Evolutionary conservation across 2,888 invertebrate genomes (phyloP), one percentile per base, ranked within the genome.

Genomic region (Germaria angustata): DNA sequence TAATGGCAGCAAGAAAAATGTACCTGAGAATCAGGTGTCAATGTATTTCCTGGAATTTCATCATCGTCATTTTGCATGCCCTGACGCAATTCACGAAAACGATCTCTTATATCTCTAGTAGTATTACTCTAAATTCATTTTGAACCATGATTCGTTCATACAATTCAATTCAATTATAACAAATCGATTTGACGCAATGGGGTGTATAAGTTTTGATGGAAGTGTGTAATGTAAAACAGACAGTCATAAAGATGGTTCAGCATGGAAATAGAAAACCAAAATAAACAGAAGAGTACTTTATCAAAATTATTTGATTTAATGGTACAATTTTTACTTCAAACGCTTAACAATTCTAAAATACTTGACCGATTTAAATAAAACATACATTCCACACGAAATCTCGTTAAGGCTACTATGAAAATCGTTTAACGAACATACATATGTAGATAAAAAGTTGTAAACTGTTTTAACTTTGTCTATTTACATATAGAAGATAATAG

Each of bases 61-160:
- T 97, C 97, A 88, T 96, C 97, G 89, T 96, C 97, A 7, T 95
- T 95, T 92, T 97, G 96, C 94, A 97, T 95, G 88, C 95, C 94
- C 89, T 96, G 95, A 68, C 97, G 93, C 83, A 97, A 92, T 92
- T 98, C 97, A 88, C 96, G 95, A 91, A 97, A 96, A 88, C 95
- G 93, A 86, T 94, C 93, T 81, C 96, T 93, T 68, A 79, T 79
- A 79, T 79, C 79, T 72, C 79, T 79, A 72, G 79, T 72, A 59
- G 79, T 79, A 66, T 79, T 79, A 79, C 72, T 72, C 79, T 79
- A 63, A 46, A 20, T n/a, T 53, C 2, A 69, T 55, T 69, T 78
- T 13, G 8, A 17, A 34, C 34, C 28, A 9, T 51, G 20, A 59
- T 53, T 39, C 4, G 53, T 73, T 39, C 13, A 41, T 22, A 59